Base-by-base conservation (phyloP, 2,113 vertebrate species). In the Uria lomvia region DNA sequence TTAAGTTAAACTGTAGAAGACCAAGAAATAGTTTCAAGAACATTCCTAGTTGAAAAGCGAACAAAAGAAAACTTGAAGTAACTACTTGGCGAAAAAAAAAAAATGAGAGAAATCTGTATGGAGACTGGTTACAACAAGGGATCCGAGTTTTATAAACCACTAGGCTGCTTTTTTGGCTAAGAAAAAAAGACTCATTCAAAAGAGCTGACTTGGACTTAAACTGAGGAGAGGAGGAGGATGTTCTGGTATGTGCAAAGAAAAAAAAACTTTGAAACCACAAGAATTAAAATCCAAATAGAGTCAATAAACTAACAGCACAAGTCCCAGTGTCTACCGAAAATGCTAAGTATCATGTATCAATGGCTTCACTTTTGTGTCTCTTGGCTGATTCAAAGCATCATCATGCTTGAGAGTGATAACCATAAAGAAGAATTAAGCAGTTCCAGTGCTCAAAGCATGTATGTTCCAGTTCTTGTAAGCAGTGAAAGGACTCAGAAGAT, bases 221-320 rank as follows among this genome's bases (percentile, higher is more conserved):
- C 26, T 32, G 70, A 88, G 60, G 50, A 56, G 40, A 85, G 40
- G 5, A 76, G 89, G 49, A 97, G 86, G 89, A 95, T 76, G 43
- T 95, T 75, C 80, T 88, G 93, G 92, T 94, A 95, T 86, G 84
- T 38, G 47, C 81, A 94, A 92, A 85, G 78, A 88, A 95, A 96
- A 96, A 88, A 88, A 89, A 92, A 86, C 34, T 53, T 68, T 56
- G 30, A 95, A 97, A 95, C 97, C 94, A 80, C 96, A 96, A 96
- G 88, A 97, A 97, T 58, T 82, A 96, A 97, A 96, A 97, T 92
- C 91, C 93, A 95, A 96, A 95, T 15, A 30, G 18, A 93, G 43
- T 96, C 94, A 95, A 94, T 95, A 97, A 97, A 94, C 71, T 79
- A 80, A 73, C 27, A 85, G 50, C 67, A 78, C 13, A 36, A 92